Evolutionary conservation across 2,797 vertebrate species (phyloP).

Genomic region (Tolypeutes matacus): DNA sequence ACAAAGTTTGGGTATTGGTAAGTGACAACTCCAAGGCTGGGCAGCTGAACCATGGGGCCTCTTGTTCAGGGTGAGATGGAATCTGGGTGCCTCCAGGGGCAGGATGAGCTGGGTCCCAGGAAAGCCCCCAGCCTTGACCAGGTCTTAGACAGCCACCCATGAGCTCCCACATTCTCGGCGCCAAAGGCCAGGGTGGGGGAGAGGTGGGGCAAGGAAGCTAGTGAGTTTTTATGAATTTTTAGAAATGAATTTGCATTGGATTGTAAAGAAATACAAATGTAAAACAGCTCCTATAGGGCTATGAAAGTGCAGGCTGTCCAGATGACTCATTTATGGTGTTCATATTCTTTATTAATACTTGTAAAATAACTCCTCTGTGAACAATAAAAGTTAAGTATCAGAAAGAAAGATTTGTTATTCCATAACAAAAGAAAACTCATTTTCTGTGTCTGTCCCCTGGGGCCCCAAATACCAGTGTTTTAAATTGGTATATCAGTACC

Average conservation of each 20-base stretch:
- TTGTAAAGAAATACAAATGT: slow-evolving; percentile 43
- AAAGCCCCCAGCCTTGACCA: background rate
- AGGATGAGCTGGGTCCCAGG: background rate
- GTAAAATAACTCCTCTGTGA: slow-evolving; percentile 40
- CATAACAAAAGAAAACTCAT: slow-evolving; percentile 12
- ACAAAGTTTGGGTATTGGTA: background rate
- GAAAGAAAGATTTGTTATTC: slow-evolving; percentile 30
- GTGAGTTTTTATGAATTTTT: background rate
- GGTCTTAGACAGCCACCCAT: background rate
- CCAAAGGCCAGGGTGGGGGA: background rate
- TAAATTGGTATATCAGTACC: background rate
- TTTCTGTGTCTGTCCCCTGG: slow-evolving; percentile 7
- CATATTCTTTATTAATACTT: slow-evolving; percentile 18
- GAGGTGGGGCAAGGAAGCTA: background rate
- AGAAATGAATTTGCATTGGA: slow-evolving; percentile 1
- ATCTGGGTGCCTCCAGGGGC: background rate
- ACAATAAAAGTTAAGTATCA: slow-evolving; percentile 57
- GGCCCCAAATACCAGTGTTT: slow-evolving; percentile 40
- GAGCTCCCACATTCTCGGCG: background rate
- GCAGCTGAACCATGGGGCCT: background rate
- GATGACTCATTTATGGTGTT: slow-evolving; percentile 38
- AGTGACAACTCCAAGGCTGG: background rate
- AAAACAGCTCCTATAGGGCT: background rate
- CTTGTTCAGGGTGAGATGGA: background rate
- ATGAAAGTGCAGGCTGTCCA: background rate